Percentiles rank a stretch among this genome's conserved stretches.
Conservation (phyloP, 2,797 vertebrate genomes). For the Gymnothorax reevesii region DNA sequence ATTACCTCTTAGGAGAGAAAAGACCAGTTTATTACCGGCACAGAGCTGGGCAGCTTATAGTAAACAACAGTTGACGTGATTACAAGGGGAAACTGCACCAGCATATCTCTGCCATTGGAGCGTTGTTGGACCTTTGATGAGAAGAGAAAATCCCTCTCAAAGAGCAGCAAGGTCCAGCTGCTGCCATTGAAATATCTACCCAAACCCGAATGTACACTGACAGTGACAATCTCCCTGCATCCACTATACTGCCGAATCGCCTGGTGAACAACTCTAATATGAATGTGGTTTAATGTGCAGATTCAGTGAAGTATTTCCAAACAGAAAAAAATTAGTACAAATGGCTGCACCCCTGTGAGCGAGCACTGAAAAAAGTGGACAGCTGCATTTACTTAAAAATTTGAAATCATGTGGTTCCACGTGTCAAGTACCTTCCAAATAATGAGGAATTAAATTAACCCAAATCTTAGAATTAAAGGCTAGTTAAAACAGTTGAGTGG, state of each 20-base stretch:
- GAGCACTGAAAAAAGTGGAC: too few relatives aligned
- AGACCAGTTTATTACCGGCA: conserved; percentile 40
- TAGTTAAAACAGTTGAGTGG: too few relatives aligned
- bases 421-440: too few relatives aligned
- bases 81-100: neutral
- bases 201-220: neutral
- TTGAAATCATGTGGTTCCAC: too few relatives aligned
- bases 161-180: neutral
- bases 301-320: neutral
- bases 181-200: neutral
- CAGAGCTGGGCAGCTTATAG: conserved; percentile 15
- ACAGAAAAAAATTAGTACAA: neutral
- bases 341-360: neutral
- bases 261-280: too few relatives aligned
- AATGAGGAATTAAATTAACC: too few relatives aligned
- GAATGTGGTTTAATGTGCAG: neutral
- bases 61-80: conserved; percentile 1
- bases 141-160: neutral
- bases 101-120: neutral
- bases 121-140: neutral
- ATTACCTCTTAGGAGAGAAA: conserved; percentile 46
- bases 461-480: too few relatives aligned
- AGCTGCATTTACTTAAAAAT: too few relatives aligned
- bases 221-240: neutral
- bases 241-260: neutral